Base-by-base conservation (phyloP, 2,113 vertebrate genomes). In the Balaeniceps rex region DNA sequence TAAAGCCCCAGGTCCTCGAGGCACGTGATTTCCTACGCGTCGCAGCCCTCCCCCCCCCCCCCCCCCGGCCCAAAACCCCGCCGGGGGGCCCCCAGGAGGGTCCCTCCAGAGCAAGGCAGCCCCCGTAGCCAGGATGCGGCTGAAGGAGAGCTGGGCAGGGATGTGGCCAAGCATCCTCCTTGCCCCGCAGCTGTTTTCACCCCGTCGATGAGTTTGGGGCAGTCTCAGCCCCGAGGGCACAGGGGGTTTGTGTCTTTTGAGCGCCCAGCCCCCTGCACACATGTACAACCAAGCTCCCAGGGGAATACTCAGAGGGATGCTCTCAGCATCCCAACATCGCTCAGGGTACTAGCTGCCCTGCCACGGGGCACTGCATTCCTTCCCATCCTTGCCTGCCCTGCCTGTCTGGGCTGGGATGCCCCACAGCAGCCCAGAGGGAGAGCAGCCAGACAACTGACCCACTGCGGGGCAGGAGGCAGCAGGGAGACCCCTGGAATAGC, bases 341-440 rank as follows among this genome's bases (percentile, higher is more conserved):
- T 25, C 71, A 17, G 44, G 47, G 29, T 19, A 36, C 7, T 25
- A 55, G 12, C 38, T 3, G 1, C 31, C 51, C 69, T 36, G 74
- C 17, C 7, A 1, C 1, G 1, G 40, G n/a, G 44, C 69, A 38
- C 33, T 6, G 0, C 1, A 1, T 42, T 34, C 47, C 58, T 21
- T 38, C 61, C 71, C 8, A 4, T 15, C 46, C 70, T 69, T 34
- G 14, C 31, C 54, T 19, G n/a, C 22, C 34, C 63, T 44, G 28
- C 47, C 29, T 44, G 33, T 18, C 46, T 4, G 7, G 49, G 22
- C 65, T 36, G 11, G 26, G 64, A 42, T 13, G 26, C 10, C 42
- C 54, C 46, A 17, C 3, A 1, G 42, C 58, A 65, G 31, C 47
- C 63, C 0, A 1, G 29, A 2, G 0, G 29, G 22, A 81, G 22